Evolutionary conservation across 2,888 invertebrate species (phyloP).

Genomic region (Scaptomyza polygonia): DNA sequence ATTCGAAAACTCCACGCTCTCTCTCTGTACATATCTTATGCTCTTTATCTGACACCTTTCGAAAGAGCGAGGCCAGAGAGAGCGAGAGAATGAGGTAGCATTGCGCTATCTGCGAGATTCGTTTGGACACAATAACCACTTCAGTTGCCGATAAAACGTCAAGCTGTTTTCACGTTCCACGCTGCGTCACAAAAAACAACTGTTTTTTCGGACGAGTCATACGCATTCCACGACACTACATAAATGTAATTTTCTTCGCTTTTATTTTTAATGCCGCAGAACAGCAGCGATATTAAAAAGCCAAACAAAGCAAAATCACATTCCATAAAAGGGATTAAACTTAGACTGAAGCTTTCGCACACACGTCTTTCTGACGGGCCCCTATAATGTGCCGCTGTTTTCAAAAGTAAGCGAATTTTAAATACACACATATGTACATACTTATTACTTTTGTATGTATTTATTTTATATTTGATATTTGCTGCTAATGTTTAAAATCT

Average conservation of each 20-base stretch:
- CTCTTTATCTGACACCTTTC: constrained; percentile 3
- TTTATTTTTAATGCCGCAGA: constrained; percentile 34
- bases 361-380: constrained; percentile 26
- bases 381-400: constrained; percentile 83
- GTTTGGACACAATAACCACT: constrained; percentile 53
- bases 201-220: constrained; percentile 58
- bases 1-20: constrained; percentile 35
- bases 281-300: constrained; percentile 16
- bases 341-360: constrained; percentile 14
- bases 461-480: constrained; percentile 29
- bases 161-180: constrained; percentile 60
- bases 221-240: constrained; percentile 50
- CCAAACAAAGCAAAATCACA: constrained; percentile 17
- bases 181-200: constrained; percentile 43
- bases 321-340: constrained; percentile 15
- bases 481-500: constrained; percentile 43
- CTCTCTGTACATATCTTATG: constrained; percentile 9
- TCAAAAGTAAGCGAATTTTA: constrained; percentile 80
- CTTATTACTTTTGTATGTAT: neutral
- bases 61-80: constrained; percentile 16
- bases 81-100: constrained; percentile 16
- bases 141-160: constrained; percentile 76
- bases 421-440: neutral
- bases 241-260: constrained; percentile 56
- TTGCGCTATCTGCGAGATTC: constrained; percentile 59